Evolutionary conservation across 2,888 invertebrate species (phyloP).

Genomic region (Mythimna vitellina): DNA sequence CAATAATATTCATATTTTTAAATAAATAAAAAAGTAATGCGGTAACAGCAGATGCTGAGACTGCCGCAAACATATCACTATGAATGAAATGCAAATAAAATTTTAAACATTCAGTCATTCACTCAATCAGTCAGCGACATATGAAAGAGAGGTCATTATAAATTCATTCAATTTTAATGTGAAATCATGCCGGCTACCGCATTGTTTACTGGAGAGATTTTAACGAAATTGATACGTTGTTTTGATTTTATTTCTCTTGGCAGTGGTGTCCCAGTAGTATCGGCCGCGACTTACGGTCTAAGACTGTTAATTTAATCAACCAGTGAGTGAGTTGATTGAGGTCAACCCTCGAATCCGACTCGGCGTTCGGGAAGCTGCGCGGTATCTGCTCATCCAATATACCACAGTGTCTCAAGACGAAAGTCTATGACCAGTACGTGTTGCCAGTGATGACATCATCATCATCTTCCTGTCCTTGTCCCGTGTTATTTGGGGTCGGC

Average conservation of each 20-base stretch:
- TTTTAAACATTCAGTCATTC: constrained; percentile 38
- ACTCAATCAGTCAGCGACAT: constrained; percentile 38
- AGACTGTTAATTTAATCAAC: too few species aligned
- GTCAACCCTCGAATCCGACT: too few species aligned
- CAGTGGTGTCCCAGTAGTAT: background rate
- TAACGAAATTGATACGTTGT: constrained; percentile 1
- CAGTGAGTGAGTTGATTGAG: too few species aligned
- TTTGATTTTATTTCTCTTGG: background rate
- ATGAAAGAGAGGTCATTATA: constrained; percentile 33
- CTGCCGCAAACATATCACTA: constrained; percentile 23
- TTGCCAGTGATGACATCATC: too few species aligned
- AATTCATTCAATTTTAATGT: constrained; percentile 50
- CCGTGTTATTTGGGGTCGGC: too few species aligned
- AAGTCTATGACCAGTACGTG: too few species aligned
- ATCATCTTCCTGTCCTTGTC: too few species aligned
- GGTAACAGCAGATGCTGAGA: background rate
- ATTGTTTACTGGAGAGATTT: constrained; percentile 14
- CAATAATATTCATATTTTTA: background rate
- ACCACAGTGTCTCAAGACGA: too few species aligned
- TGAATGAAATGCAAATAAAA: constrained; percentile 44
- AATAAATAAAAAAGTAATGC: background rate
- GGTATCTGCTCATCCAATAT: too few species aligned
- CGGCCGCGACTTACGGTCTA: too few species aligned
- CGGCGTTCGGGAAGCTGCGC: too few species aligned
- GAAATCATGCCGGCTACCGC: constrained; percentile 22